Conservation (phyloP, 2,113 vertebrate species). For the Oenanthe melanoleuca region DNA sequence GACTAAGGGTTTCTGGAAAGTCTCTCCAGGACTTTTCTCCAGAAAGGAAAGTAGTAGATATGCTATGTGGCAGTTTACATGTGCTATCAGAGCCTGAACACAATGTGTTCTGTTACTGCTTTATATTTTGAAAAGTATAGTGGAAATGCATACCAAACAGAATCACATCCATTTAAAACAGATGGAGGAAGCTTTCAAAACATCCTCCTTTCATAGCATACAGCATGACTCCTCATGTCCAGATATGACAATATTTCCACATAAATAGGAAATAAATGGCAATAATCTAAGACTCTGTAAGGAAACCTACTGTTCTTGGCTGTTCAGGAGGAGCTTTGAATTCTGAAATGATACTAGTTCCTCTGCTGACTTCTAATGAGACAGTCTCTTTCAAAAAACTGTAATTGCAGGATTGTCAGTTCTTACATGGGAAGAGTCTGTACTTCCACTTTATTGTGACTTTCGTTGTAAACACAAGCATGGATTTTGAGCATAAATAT, state of each 20-base stretch:
- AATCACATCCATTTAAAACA: not conserved
- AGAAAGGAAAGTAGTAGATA: not conserved
- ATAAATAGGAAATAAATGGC: not conserved
- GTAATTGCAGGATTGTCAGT: not conserved
- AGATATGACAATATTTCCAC: not conserved
- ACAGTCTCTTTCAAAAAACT: not conserved
- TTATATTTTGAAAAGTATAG: not conserved
- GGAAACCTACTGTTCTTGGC: not conserved
- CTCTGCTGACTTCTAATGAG: not conserved
- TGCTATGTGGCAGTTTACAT: not conserved
- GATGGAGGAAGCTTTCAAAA: not conserved
- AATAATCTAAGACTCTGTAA: not conserved
- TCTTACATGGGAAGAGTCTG: not conserved
- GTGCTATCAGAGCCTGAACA: not conserved
- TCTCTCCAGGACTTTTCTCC: not conserved
- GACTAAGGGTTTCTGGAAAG: not conserved
- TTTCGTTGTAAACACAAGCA: not conserved
- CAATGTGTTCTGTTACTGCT: not conserved
- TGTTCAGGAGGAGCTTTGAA: not conserved
- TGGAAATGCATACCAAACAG: not conserved
- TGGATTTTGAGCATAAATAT: not conserved
- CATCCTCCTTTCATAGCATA: not conserved
- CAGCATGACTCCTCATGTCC: not conserved
- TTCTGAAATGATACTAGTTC: not conserved
- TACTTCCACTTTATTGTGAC: not conserved